Base-by-base conservation (phyloP, 2,797 vertebrate genomes). In the Scolopax rusticola region DNA sequence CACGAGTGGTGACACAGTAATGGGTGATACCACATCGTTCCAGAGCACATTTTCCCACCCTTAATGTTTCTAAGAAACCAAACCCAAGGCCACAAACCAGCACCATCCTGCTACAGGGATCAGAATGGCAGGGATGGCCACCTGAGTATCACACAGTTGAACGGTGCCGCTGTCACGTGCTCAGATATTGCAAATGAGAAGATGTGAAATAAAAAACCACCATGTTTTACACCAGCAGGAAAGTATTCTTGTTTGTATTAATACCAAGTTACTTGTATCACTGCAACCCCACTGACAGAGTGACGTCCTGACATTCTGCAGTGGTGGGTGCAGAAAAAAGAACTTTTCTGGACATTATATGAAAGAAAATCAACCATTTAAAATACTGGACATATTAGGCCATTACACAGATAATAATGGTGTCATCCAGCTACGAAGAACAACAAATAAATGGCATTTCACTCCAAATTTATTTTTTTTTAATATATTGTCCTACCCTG, bases 191-290 rank as follows among this genome's bases (percentile, higher is more conserved):
- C 87, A 71, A 17, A 24, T 15, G 8, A 64, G 78, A 48, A 21
- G 33, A 41, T 5, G 16, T 4, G 38, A 45, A 85, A 71, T 20
- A 73, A 89, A 90, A 75, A 3, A 3, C 0, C 61, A 18, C 11
- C 33, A 15, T 2, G 1, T 8, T 36, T 12, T 43, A 3, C 25
- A 64, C 1, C n/a, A 84, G 54, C 40, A 65, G 11, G 0, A 1
- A 59, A 40, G 14, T 21, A 24, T 21, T n/a, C 78, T 15, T 38
- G 25, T 36, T 65, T 27, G 27, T 32, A 11, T 14, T 32, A 57
- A 10, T 7, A 4, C 0, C 4, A 45, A 71, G 70, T 7, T 75
- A 19, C 41, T 24, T 50, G 43, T 33, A 38, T 8, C 63, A 18
- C 84, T 21, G 41, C 54, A 57, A 3, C 4, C 7, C 15, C 40